phyloP scores from a whole-genome alignment of 2,888 invertebrate genomes.

The Spisula subtruncata region DNA sequence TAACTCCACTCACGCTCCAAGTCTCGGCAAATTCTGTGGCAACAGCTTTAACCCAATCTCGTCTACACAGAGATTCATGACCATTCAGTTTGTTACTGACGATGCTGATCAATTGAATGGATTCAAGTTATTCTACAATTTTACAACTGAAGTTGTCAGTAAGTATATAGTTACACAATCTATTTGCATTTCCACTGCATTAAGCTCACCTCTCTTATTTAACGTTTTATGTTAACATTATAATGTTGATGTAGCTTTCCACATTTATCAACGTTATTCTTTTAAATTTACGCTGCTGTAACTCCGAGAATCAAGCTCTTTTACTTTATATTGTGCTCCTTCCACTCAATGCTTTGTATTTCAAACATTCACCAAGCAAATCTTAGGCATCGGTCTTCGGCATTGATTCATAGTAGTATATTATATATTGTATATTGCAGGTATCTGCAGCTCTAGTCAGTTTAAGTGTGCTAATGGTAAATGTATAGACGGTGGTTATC shows the following conservation, averaged over 20 bases:
- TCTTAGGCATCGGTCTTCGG: background rate
- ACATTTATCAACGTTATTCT: too few relatives aligned
- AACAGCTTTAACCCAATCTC: conserved; percentile 54
- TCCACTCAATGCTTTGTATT: too few relatives aligned
- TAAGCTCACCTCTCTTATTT: too few relatives aligned
- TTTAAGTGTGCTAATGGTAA: conserved; percentile 53
- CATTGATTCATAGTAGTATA: background rate
- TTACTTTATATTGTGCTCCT: too few relatives aligned
- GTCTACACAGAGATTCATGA: conserved; percentile 54
- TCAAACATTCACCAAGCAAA: too few relatives aligned
- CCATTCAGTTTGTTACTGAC: conserved; percentile 59
- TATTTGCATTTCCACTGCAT: too few relatives aligned
- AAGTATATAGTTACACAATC: conserved; percentile 44
- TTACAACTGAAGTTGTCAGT: conserved; percentile 58
- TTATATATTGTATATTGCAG: conserved; percentile 27
- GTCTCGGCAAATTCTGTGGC: conserved; percentile 65
- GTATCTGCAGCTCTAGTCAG: conserved; percentile 34
- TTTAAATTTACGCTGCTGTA: too few relatives aligned
- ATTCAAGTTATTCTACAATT: conserved; percentile 64
- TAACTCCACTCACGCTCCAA: conserved; percentile 35
- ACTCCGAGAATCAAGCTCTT: too few relatives aligned
- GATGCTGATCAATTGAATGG: conserved; percentile 47
- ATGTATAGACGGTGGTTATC: conserved; percentile 53
- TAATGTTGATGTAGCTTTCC: too few relatives aligned
- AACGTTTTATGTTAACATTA: too few relatives aligned